These are phyloP conservation scores for Hemibagrus guttatus DNA, from an alignment of 2,797 vertebrate species.

Conservation along the genomic window DNA sequence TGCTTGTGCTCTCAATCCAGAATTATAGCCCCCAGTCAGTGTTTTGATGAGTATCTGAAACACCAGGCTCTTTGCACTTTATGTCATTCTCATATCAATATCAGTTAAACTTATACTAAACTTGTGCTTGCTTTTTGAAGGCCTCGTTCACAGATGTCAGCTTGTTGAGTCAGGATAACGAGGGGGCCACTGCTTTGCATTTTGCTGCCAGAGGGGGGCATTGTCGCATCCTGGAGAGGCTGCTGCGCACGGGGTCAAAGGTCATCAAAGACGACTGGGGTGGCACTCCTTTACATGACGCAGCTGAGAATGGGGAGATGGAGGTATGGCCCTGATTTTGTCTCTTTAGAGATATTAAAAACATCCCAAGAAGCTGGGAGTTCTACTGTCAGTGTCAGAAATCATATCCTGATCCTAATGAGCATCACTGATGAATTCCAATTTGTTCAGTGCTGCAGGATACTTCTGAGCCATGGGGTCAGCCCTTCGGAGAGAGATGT, in stretches of 20 bases:
- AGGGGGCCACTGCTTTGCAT: conserved; percentile 84
- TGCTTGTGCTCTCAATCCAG: too few relatives aligned
- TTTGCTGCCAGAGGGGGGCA: conserved; percentile 86
- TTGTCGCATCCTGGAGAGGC: conserved; percentile 75
- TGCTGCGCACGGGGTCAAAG: conserved; percentile 77
- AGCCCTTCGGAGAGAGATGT: conserved; percentile 72
- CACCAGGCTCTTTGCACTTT: not conserved
- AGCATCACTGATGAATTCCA: not conserved
- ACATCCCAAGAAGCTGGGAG: not conserved
- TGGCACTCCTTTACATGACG: conserved; percentile 84
- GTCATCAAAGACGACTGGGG: conserved; percentile 81
- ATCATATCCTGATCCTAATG: not conserved
- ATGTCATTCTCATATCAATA: not conserved
- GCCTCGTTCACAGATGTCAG: conserved; percentile 73
- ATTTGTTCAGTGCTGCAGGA: conserved; percentile 78
- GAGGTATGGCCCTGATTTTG: conserved; percentile 68
- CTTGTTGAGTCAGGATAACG: conserved; percentile 74
- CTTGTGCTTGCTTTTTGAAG: conserved; percentile 58
- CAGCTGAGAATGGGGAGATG: conserved; percentile 82
- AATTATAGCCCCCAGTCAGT: not conserved
- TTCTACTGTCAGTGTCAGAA: not conserved
- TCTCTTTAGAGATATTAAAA: not conserved
- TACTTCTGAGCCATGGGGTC: conserved; percentile 73
- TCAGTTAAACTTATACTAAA: not conserved
- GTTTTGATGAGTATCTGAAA: not conserved